Conservation (phyloP, 2,113 vertebrate genomes). For the Dendrocopos noguchii region DNA sequence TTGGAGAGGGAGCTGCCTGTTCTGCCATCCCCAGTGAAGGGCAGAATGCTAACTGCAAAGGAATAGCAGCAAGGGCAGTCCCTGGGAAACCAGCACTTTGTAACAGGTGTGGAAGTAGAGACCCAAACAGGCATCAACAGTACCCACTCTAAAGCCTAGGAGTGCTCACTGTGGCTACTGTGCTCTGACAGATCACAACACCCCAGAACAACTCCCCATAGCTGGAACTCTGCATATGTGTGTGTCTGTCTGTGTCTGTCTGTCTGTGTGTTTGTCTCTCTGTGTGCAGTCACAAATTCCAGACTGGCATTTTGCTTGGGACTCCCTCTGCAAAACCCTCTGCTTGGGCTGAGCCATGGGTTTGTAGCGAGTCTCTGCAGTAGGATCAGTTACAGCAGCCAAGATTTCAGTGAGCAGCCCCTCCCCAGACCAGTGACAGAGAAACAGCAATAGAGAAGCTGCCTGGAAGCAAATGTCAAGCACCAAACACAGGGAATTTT, state of each 20-base stretch:
- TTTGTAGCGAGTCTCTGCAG: neutral
- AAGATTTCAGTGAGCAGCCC: neutral
- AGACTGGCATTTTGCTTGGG: neutral
- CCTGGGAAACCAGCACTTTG: neutral
- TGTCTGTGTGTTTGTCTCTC: no score
- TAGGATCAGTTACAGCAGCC: neutral
- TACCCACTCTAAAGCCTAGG: neutral
- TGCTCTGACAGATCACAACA: neutral
- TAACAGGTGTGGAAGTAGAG: neutral
- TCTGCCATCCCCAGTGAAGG: neutral
- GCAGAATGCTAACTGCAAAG: neutral
- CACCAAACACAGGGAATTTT: neutral
- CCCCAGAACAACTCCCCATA: neutral
- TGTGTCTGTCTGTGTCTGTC: no score
- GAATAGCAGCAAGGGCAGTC: neutral
- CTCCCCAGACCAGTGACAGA: neutral
- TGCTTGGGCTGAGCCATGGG: neutral
- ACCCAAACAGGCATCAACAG: neutral
- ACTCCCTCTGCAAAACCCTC: neutral
- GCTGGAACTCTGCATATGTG: neutral
- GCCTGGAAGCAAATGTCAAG: neutral
- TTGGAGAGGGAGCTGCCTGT: neutral
- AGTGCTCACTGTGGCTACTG: neutral
- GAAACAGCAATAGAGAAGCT: neutral
- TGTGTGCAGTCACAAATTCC: neutral